Percentiles rank a stretch among this genome's conserved stretches.
phyloP scores from a whole-genome alignment of 2,797 vertebrate genomes.

The Buceros bicornis region DNA sequence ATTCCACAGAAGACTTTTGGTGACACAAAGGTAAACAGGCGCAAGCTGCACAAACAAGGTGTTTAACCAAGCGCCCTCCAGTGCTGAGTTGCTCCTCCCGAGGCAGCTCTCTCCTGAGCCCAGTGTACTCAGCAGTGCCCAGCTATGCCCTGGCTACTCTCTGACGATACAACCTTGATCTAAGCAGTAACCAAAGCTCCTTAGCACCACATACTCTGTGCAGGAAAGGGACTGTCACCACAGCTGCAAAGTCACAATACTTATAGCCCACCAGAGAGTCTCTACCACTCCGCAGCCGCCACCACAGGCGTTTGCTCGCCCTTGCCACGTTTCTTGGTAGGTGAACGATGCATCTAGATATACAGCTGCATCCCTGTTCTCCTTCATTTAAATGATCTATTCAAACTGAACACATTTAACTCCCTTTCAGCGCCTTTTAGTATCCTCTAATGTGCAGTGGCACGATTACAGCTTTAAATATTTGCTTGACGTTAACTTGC shows the following conservation, averaged over 20 bases:
- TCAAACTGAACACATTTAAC: not conserved
- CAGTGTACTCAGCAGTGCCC: not conserved
- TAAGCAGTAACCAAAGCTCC: not conserved
- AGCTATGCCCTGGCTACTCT: not conserved
- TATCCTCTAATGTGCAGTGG: not conserved
- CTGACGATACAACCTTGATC: not conserved
- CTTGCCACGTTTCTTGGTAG: not conserved
- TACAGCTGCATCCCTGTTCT: not conserved
- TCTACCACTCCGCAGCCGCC: not conserved
- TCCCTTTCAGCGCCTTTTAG: not conserved
- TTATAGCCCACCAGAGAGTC: not conserved
- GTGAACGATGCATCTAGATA: not conserved
- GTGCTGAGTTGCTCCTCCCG: not conserved
- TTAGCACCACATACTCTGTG: not conserved
- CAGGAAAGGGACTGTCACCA: not conserved
- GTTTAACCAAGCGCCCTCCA: not conserved
- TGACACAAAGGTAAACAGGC: not conserved
- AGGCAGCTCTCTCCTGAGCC: not conserved
- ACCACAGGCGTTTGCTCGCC: not conserved
- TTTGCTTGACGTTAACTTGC: slow-evolving; percentile 29
- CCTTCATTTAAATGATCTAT: not conserved
- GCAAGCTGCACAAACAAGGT: not conserved
- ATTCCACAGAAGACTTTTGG: not conserved
- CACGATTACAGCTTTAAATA: slow-evolving; percentile 19
- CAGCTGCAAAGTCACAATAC: not conserved